A percentile compares a stretch with the other conserved stretches of the same genome.
Conservation (phyloP, 2,113 vertebrate genomes). For the Chascanopsetta lugubris region DNA sequence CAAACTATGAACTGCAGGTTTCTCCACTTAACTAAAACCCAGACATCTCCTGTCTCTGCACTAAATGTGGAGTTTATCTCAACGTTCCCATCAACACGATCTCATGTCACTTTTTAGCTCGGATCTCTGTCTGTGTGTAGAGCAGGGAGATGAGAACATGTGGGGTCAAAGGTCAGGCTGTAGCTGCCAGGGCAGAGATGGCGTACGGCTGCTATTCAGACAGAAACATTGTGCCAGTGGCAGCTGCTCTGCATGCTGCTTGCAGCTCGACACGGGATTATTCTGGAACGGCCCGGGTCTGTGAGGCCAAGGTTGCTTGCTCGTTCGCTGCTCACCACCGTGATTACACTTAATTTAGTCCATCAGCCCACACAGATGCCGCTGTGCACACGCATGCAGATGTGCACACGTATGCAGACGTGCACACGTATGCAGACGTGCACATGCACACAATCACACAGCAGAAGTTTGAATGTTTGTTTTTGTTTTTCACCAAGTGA, state of each 20-base stretch:
- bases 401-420: background rate
- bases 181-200: slow-evolving; percentile 17
- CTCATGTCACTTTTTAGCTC: no score
- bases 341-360: slow-evolving; percentile 53
- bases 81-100: no score
- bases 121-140: background rate
- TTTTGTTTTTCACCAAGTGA: slow-evolving; percentile 26
- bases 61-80: no score
- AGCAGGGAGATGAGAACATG: background rate
- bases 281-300: slow-evolving; percentile 24
- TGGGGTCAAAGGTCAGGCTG: slow-evolving; percentile 3
- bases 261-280: slow-evolving; percentile 51
- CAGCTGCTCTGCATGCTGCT: slow-evolving; percentile 56
- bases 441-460: slow-evolving; percentile 4
- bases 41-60: no score
- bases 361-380: slow-evolving; percentile 22
- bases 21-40: no score
- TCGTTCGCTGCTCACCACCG: slow-evolving; percentile 22
- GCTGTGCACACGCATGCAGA: background rate
- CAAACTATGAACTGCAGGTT: no score
- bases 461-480: slow-evolving; percentile 19
- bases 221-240: slow-evolving; percentile 35
- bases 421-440: slow-evolving; percentile 1
- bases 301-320: slow-evolving; percentile 47
- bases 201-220: slow-evolving; percentile 26